Evolutionary conservation across 1,140 invertebrate species (phyloP).

Genomic region (Cydia pomonella): DNA sequence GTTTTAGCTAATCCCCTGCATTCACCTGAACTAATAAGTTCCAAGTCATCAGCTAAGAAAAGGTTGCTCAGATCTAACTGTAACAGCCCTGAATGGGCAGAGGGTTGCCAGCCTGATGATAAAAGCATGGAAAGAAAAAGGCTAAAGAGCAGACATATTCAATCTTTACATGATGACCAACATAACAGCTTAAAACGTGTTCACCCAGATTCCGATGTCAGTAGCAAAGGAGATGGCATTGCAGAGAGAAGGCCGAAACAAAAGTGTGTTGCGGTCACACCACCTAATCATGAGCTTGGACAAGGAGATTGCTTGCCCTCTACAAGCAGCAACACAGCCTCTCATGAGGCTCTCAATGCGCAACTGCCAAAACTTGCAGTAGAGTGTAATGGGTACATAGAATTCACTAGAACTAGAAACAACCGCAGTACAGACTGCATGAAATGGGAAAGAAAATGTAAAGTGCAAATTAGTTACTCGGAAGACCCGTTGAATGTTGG

Average conservation of each 20-base stretch:
- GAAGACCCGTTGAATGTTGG: slow-evolving; percentile 74
- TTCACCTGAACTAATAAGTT: slow-evolving; percentile 57
- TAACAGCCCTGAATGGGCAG: slow-evolving; percentile 69
- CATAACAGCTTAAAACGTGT: slow-evolving; percentile 46
- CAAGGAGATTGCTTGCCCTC: slow-evolving; percentile 76
- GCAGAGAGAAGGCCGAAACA: slow-evolving; percentile 46
- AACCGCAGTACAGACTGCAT: slow-evolving; percentile 73
- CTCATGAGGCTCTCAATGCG: slow-evolving; percentile 64
- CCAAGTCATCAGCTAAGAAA: slow-evolving; percentile 52
- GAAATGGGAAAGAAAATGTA: slow-evolving; percentile 82
- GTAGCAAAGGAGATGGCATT: slow-evolving; percentile 63
- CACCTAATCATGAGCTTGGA: slow-evolving; percentile 66
- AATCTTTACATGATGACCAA: slow-evolving; percentile 31
- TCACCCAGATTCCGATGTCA: slow-evolving; percentile 46
- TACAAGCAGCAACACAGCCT: slow-evolving; percentile 66
- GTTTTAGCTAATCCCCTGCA: slow-evolving; percentile 54
- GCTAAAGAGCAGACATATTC: slow-evolving; percentile 32
- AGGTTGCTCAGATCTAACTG: slow-evolving; percentile 52
- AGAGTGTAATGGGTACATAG: slow-evolving; percentile 78
- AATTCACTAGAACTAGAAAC: slow-evolving; percentile 78
- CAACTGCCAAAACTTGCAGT: slow-evolving; percentile 66
- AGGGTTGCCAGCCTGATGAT: slow-evolving; percentile 59
- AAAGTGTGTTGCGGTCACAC: slow-evolving; percentile 57
- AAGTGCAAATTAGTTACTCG: slow-evolving; percentile 81
- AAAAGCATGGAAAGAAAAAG: slow-evolving; percentile 48